These are phyloP conservation scores for Phyllotreta striolata DNA, from an alignment of 2,888 invertebrate genomes.

Conservation along the genomic window DNA sequence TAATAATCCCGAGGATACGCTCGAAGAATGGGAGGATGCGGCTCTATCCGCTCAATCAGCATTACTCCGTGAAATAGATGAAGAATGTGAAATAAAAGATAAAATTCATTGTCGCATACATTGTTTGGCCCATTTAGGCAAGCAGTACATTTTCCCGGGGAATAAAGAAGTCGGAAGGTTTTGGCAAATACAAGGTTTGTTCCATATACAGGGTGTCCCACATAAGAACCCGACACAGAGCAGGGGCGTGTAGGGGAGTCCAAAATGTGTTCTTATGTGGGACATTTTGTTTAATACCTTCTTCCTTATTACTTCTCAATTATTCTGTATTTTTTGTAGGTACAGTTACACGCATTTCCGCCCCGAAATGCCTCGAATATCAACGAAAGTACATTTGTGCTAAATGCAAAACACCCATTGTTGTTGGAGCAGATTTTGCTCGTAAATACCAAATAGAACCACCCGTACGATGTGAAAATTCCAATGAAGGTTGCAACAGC, in stretches of 20 bases:
- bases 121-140: conserved; percentile 60
- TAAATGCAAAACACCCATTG: conserved; percentile 76
- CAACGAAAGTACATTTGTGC: conserved; percentile 76
- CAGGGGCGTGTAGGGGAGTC: neutral
- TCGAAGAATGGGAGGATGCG: conserved; percentile 71
- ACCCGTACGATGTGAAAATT: conserved; percentile 66
- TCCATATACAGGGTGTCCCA: too few species aligned
- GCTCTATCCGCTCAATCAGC: conserved; percentile 69
- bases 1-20: conserved; percentile 68
- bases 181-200: conserved; percentile 73
- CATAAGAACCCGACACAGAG: neutral
- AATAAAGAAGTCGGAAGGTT: conserved; percentile 77
- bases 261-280: too few species aligned
- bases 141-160: conserved; percentile 67
- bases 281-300: too few species aligned
- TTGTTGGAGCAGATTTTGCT: conserved; percentile 74
- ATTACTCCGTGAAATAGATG: conserved; percentile 60
- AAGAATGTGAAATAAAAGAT: conserved; percentile 65
- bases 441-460: conserved; percentile 57
- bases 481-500: conserved; percentile 62
- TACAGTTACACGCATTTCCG: conserved; percentile 79
- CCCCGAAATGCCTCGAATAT: conserved; percentile 79
- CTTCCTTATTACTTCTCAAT: too few species aligned
- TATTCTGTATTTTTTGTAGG: conserved; percentile 63
- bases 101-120: conserved; percentile 71